A percentile compares a stretch with the other conserved stretches of the same genome.
These are phyloP conservation scores for Tiliqua scincoides DNA, from an alignment of 2,113 vertebrate genomes.

Conservation along the genomic window DNA sequence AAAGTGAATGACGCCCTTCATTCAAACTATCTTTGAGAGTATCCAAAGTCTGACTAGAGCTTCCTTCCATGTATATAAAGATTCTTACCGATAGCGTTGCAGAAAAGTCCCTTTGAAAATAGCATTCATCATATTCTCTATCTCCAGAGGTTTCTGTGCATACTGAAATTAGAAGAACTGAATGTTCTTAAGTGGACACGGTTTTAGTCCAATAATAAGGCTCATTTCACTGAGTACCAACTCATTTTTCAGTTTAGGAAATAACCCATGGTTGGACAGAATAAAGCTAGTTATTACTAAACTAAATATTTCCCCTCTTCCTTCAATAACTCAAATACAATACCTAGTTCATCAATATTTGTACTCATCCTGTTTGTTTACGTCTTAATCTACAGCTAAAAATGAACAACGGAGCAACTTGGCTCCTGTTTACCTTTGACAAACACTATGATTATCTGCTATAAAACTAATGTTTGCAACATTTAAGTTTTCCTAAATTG, in stretches of 20 bases:
- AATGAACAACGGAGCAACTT: neutral
- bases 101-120: constrained; percentile 91
- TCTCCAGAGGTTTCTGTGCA: constrained; percentile 82
- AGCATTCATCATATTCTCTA: constrained; percentile 87
- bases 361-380: neutral
- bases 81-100: constrained; percentile 86
- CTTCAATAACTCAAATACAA: neutral
- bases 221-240: neutral
- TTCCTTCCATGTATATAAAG: neutral
- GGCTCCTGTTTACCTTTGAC: neutral
- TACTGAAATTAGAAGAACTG: constrained; percentile 74
- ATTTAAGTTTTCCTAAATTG: neutral
- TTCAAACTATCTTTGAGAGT: neutral
- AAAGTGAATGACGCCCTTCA: neutral
- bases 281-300: neutral
- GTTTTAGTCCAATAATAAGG: neutral
- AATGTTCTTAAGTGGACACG: constrained; percentile 3
- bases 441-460: neutral
- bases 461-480: neutral
- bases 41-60: neutral
- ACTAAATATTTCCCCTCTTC: neutral
- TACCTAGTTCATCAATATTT: neutral
- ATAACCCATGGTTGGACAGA: neutral
- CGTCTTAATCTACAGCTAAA: neutral
- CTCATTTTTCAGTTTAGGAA: neutral